These are phyloP conservation scores for Arctocebus calabarensis DNA, from an alignment of 2,797 vertebrate genomes.

Conservation along the genomic window DNA sequence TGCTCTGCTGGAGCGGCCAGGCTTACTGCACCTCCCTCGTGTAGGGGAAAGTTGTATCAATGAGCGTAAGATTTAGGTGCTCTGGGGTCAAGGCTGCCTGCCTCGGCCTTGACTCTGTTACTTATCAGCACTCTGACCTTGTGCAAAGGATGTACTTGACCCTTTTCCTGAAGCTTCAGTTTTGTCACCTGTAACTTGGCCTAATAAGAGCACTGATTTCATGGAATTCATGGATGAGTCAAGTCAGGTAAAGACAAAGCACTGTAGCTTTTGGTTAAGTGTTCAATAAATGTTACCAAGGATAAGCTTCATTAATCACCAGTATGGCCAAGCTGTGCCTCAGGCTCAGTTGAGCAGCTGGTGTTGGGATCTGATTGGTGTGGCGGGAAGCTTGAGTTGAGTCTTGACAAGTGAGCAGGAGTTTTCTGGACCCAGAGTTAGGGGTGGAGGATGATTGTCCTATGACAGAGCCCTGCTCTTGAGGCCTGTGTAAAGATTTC, in stretches of 20 bases:
- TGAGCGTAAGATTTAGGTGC: not conserved
- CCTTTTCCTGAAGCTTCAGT: not conserved
- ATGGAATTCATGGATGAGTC: not conserved
- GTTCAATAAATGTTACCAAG: not conserved
- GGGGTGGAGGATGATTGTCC: not conserved
- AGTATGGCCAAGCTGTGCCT: not conserved
- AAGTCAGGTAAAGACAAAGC: not conserved
- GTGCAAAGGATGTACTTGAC: not conserved
- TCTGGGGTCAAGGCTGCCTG: not conserved
- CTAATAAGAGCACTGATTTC: not conserved
- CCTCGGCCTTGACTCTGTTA: not conserved
- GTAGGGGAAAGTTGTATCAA: not conserved
- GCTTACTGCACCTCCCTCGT: rapidly evolving
- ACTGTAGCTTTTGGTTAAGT: not conserved
- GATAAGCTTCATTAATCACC: rapidly evolving
- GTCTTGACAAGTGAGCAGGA: not conserved
- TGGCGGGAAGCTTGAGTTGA: not conserved
- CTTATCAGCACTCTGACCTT: not conserved
- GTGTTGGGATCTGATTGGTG: rapidly evolving
- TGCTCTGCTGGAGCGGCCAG: rapidly evolving
- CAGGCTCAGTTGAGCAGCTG: not conserved
- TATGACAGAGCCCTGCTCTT: not conserved
- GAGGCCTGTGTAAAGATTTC: rapidly evolving
- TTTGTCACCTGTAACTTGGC: not conserved
- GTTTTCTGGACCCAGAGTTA: not conserved